Evolutionary conservation across 2,797 vertebrate genomes (phyloP), one percentile per base, ranked within the genome.

Genomic region (Cirrhinus molitorella): DNA sequence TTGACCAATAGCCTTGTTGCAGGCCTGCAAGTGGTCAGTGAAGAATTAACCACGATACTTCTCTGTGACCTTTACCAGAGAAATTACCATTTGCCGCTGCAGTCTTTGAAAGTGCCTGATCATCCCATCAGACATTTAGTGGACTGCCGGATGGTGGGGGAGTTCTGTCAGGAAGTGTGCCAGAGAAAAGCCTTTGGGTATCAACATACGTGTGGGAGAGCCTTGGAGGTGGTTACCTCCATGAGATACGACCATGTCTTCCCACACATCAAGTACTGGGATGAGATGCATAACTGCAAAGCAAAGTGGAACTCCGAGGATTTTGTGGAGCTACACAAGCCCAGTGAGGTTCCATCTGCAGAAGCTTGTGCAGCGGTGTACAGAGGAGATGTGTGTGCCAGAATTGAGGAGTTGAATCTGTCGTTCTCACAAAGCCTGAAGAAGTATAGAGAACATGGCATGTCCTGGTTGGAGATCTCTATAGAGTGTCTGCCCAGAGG

Each of bases 1-100:
- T 51, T 51, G 49, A 19, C 16, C 16, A 10, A 57, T 21, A 11
- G 10, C 21, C 53, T n/a, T 23, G 9, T 23, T 11, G 21, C 21
- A 23, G 21, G 21, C 10, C 6, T n/a, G n/a, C n/a, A n/a, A n/a
- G n/a, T n/a, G n/a, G n/a, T n/a, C n/a, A n/a, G n/a, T n/a, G n/a
- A n/a, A n/a, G 9, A 57, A 23, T 23, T 57, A n/a, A 57, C 10
- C 21, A 57, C 11, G 21, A 55, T 55, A 9, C 51, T 53, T 53
- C 51, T 53, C 19, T 53, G 3, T 55, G 53, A 55, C 51, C 3
- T 55, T 49, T 49, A 49, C 47, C 47, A 49, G 53, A 21, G 53
- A 57, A 57, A 57, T 0, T 0, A 57, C 10, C 0, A 1, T 9
- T 55, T 55, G 21, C 17, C 3, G 0, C 3, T 55, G 9, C 8